phyloP scores from a whole-genome alignment of 2,797 vertebrate genomes.

The Staurois parvus region DNA sequence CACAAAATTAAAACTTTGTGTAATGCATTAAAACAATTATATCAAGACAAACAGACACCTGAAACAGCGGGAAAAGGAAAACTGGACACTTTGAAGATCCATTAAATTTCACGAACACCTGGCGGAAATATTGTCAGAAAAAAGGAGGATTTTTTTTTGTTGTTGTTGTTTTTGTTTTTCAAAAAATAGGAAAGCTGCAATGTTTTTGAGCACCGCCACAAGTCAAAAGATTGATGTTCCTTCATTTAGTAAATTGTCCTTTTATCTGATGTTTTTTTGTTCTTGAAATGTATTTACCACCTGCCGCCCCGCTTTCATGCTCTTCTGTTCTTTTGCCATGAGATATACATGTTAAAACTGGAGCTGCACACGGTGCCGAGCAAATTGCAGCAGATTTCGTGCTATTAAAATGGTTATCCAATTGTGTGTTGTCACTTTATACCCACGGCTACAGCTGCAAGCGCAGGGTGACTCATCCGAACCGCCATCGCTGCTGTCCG shows the following conservation, averaged over 20 bases:
- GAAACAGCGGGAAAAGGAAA: neutral
- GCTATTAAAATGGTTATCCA: slow-evolving; percentile 29
- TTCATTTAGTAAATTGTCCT: slow-evolving; percentile 50
- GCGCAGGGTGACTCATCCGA: neutral
- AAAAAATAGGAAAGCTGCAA: neutral
- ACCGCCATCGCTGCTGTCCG: neutral
- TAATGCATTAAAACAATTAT: slow-evolving; percentile 41
- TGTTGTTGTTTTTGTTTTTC: slow-evolving; percentile 29
- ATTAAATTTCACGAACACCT: slow-evolving; percentile 65
- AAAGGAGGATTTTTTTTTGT: slow-evolving; percentile 5
- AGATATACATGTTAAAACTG: slow-evolving; percentile 23
- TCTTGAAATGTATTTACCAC: slow-evolving; percentile 53
- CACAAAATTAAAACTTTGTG: slow-evolving; percentile 11
- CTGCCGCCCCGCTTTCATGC: slow-evolving; percentile 49
- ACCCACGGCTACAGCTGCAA: neutral
- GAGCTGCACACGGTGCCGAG: neutral
- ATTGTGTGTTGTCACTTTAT: slow-evolving; percentile 16
- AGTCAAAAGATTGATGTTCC: slow-evolving; percentile 58
- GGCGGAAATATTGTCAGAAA: slow-evolving; percentile 53
- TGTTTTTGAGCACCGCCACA: slow-evolving; percentile 8
- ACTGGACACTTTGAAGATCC: slow-evolving; percentile 64
- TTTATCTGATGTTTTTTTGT: slow-evolving; percentile 54
- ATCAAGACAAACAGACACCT: slow-evolving; percentile 58
- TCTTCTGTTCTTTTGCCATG: neutral
- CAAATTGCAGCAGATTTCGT: slow-evolving; percentile 14